These are phyloP conservation scores for Belonocnema kinseyi DNA, from an alignment of 1,140 invertebrate species.

Conservation along the genomic window DNA sequence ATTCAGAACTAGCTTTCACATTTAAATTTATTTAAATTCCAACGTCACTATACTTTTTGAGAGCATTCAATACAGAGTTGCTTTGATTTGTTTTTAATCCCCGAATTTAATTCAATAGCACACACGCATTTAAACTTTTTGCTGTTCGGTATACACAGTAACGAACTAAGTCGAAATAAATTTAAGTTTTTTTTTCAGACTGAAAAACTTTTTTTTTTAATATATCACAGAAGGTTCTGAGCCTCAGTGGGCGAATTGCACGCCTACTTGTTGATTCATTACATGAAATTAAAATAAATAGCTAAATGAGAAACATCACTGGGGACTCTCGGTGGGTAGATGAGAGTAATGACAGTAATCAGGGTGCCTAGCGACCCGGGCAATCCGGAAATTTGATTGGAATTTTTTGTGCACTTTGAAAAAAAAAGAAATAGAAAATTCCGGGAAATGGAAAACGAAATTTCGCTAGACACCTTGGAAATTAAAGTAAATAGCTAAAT, in stretches of 20 bases:
- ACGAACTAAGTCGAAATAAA: too few species aligned
- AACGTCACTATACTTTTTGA: too few species aligned
- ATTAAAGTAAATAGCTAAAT: conserved; percentile 23
- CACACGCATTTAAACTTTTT: too few species aligned
- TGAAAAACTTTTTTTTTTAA: not conserved
- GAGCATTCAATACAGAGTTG: not conserved
- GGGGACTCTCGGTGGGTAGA: not conserved
- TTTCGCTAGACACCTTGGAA: not conserved
- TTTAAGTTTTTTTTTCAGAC: too few species aligned
- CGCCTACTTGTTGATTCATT: conserved; percentile 29
- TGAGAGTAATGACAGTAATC: not conserved
- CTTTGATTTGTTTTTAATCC: not conserved
- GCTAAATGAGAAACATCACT: conserved; percentile 7
- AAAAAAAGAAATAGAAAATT: too few species aligned
- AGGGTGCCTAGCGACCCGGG: too few species aligned
- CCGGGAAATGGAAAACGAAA: too few species aligned
- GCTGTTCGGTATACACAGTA: too few species aligned
- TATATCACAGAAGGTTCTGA: conserved; percentile 7
- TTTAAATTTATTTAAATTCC: too few species aligned
- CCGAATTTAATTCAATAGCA: not conserved
- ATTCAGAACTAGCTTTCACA: not conserved
- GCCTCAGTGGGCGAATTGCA: conserved; percentile 16
- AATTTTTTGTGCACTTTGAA: too few species aligned
- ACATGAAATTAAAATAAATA: conserved; percentile 31
- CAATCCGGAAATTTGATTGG: too few species aligned